Evolutionary conservation across 2,797 vertebrate genomes (phyloP).

Genomic region (Dermochelys coriacea): DNA sequence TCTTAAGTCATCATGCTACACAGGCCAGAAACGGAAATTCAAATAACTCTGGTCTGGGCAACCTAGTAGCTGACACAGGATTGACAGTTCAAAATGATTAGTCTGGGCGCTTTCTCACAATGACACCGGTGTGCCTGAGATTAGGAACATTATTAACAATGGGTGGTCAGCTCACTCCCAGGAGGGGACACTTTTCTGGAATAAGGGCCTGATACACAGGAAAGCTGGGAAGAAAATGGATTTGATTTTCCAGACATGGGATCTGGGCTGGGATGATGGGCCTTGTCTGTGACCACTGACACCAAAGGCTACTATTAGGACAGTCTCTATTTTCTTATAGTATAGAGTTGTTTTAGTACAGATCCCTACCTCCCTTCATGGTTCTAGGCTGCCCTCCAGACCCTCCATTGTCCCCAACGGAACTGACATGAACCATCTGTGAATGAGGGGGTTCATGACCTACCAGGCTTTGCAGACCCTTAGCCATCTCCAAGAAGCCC

Average conservation of each 20-base stretch:
- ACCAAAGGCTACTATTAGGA: not conserved
- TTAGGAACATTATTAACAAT: fast-evolving
- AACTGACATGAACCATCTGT: no score
- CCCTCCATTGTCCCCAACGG: no score
- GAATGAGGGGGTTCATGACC: no score
- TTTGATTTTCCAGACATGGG: not conserved
- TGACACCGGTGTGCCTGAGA: not conserved
- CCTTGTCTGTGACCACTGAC: not conserved
- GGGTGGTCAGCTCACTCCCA: not conserved
- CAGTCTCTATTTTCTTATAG: not conserved
- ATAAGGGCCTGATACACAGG: not conserved
- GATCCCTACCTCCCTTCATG: no score
- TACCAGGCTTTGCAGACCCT: no score
- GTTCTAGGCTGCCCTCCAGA: no score
- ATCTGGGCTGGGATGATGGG: not conserved
- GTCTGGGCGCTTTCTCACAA: not conserved
- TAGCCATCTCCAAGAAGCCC: no score
- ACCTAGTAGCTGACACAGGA: not conserved
- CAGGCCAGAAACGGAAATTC: slow-evolving; percentile 2
- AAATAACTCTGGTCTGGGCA: slow-evolving; percentile 1
- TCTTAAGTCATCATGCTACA: not conserved
- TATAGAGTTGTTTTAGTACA: no score
- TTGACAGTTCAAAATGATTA: not conserved
- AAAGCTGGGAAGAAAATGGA: not conserved
- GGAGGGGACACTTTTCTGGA: not conserved